These are phyloP conservation scores for Heliconius erato DNA, from an alignment of 2,888 invertebrate species.

Conservation along the genomic window DNA sequence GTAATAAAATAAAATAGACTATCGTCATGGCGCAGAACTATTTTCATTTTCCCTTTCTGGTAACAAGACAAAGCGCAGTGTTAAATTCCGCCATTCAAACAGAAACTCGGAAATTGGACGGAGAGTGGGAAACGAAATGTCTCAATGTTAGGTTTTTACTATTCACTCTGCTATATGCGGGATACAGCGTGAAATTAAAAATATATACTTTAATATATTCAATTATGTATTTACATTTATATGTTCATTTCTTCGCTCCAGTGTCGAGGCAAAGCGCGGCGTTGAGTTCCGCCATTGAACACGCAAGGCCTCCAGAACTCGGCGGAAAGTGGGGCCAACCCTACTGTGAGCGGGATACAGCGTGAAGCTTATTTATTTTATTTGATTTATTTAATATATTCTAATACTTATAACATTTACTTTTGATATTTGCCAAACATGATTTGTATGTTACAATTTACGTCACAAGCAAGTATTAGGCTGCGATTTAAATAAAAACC, in stretches of 20 bases:
- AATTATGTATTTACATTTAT: no score
- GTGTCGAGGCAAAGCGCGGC: no score
- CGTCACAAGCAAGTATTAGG: background rate
- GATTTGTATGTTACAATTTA: background rate
- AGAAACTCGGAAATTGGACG: background rate
- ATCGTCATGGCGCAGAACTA: no score
- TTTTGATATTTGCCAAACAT: background rate
- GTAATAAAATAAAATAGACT: background rate
- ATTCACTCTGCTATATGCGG: background rate
- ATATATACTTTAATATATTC: no score
- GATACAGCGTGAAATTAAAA: background rate
- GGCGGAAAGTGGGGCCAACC: no score
- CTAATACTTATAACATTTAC: background rate
- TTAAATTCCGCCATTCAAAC: background rate
- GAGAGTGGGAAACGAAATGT: background rate
- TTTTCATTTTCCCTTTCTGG: background rate
- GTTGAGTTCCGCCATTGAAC: no score
- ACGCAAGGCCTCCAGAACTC: no score
- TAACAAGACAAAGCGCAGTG: background rate
- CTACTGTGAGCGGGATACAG: background rate
- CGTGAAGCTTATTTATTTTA: no score
- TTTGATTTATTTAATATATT: no score
- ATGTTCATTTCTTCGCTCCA: no score
- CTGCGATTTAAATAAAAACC: slow-evolving; percentile 9
- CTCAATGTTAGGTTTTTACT: no score